Evolutionary conservation across 1,140 invertebrate genomes (phyloP).

Genomic region (Drosophila obscura): DNA sequence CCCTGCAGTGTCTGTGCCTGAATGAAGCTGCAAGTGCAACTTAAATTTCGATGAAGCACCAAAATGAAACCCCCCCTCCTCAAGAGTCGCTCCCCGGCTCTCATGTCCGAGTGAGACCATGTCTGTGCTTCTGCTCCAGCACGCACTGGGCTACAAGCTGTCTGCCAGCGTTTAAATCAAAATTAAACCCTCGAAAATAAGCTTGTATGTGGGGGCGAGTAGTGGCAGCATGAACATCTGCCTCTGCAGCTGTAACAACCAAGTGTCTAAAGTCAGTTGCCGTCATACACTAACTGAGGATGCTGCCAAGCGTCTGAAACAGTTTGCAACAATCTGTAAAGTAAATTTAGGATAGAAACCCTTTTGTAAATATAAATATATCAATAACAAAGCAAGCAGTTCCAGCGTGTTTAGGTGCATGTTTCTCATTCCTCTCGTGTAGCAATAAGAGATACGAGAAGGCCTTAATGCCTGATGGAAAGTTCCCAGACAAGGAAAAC

Average conservation of each 20-base stretch:
- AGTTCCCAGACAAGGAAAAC: too few species aligned
- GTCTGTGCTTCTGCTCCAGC: constrained; percentile 61
- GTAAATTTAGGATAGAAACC: not conserved
- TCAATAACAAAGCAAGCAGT: too few species aligned
- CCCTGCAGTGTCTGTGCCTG: not conserved
- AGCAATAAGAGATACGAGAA: too few species aligned
- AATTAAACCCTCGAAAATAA: constrained; percentile 79
- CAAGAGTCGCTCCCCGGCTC: constrained; percentile 16
- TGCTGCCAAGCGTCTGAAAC: constrained; percentile 12
- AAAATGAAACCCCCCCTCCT: constrained; percentile 1
- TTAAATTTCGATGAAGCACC: constrained; percentile 65
- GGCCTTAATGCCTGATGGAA: too few species aligned
- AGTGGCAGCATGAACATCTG: constrained; percentile 29
- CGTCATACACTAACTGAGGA: constrained; percentile 25
- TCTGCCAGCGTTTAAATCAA: constrained; percentile 78
- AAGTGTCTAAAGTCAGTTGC: constrained; percentile 68
- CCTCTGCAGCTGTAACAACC: constrained; percentile 48
- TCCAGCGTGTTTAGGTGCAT: too few species aligned
- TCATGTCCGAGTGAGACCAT: constrained; percentile 60
- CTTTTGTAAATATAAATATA: too few species aligned
- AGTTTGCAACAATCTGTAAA: constrained; percentile 14
- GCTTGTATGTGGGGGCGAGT: constrained; percentile 33
- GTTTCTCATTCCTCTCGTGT: too few species aligned
- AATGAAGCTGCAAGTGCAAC: constrained; percentile 32
- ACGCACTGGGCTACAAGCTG: constrained; percentile 68